A percentile compares a stretch with the other conserved stretches of the same genome.
These are phyloP conservation scores for Cynaeus angustus DNA, from an alignment of 2,888 invertebrate species.

Conservation along the genomic window DNA sequence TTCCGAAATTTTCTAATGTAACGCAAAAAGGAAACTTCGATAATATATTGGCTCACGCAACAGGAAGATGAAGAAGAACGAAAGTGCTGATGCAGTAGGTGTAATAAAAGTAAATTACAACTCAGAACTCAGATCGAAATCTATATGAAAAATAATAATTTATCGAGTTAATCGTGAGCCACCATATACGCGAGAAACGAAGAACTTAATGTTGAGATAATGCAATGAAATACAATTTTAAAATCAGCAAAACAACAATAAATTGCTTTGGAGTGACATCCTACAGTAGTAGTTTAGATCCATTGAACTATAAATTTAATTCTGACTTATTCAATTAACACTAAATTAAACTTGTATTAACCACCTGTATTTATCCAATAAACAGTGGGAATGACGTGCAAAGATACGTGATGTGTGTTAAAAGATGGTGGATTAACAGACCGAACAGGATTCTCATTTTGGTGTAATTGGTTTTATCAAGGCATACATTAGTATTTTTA, in stretches of 20 bases:
- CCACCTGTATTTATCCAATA: conserved; percentile 9
- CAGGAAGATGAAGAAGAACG: conserved; percentile 20
- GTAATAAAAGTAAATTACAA: conserved; percentile 27
- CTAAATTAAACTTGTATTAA: not conserved
- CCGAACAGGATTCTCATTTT: not conserved
- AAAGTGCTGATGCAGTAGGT: conserved; percentile 22
- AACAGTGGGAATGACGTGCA: not conserved
- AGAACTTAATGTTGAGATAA: too few relatives aligned
- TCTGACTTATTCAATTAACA: not conserved
- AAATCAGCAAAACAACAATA: too few relatives aligned
- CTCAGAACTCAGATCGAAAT: not conserved
- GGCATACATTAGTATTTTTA: not conserved
- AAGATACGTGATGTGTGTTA: conserved; percentile 11
- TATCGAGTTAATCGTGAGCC: not conserved
- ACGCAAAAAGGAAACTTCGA: conserved; percentile 22
- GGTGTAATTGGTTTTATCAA: conserved; percentile 4
- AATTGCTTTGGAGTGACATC: too few relatives aligned
- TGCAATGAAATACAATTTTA: too few relatives aligned
- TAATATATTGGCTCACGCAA: conserved; percentile 28
- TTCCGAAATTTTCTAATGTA: conserved; percentile 22
- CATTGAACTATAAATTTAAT: too few relatives aligned
- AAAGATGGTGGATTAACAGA: conserved; percentile 8
- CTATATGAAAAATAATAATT: conserved; percentile 11
- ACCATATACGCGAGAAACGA: too few relatives aligned
- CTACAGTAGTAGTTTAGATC: too few relatives aligned